Conservation (phyloP, 2,888 invertebrate species). For the Steromphala cineraria region DNA sequence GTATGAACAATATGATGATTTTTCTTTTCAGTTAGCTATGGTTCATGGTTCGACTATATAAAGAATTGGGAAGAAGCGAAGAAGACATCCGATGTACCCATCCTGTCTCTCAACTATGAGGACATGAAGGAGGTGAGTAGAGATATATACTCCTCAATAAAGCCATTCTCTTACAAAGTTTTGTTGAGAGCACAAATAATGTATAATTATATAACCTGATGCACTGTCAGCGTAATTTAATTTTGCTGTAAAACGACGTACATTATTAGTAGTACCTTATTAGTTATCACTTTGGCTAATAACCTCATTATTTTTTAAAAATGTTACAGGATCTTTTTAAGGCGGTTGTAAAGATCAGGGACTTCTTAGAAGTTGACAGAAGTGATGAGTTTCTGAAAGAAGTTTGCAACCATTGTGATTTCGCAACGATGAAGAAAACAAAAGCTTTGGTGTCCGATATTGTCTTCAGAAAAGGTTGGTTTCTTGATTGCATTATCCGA, state of each 20-base stretch:
- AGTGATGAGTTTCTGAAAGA: neutral
- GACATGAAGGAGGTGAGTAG: neutral
- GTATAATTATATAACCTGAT: too few species aligned
- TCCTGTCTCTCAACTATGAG: constrained; percentile 3
- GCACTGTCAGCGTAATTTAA: too few species aligned
- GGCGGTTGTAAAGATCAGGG: neutral
- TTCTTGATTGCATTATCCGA: neutral
- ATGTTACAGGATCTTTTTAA: neutral
- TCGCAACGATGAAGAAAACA: neutral
- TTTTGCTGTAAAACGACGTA: too few species aligned
- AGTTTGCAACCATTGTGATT: neutral
- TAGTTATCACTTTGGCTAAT: too few species aligned
- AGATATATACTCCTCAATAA: too few species aligned
- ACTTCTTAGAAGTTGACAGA: neutral
- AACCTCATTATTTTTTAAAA: too few species aligned
- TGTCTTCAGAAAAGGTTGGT: neutral
- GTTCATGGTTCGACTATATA: neutral
- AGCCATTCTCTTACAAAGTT: too few species aligned
- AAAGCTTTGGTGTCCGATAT: neutral
- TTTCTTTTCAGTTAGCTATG: neutral
- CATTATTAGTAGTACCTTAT: too few species aligned
- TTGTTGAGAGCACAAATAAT: too few species aligned
- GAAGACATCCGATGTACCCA: neutral
- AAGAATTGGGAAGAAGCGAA: neutral
- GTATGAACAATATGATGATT: too few species aligned